Base-by-base conservation (phyloP, 2,797 vertebrate genomes). In the Ispidina picta region DNA sequence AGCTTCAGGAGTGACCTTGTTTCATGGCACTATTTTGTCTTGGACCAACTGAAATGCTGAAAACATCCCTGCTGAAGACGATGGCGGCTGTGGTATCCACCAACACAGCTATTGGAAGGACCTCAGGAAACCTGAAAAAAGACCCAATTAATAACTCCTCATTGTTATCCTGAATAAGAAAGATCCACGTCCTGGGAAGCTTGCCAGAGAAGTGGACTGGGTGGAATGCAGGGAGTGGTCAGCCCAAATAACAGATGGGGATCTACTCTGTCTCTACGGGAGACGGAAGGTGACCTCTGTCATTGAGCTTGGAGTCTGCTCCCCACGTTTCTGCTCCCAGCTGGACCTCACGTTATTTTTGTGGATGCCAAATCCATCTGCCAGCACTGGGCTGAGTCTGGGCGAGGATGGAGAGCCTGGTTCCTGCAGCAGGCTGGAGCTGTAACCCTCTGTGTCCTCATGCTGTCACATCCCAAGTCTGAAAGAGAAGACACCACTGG, bases 181-280 rank as follows among this genome's bases (percentile, higher is more conserved):
- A 95, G 95, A 94, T 93, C 92, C 91, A 63, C 75, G 7, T 95
- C 95, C 95, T 93, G 91, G 91, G 90, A 64, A 95, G 65, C 62
- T 65, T 83, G 94, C 95, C 95, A 96, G 80, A 93, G 51, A 86
- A 93, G 88, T 90, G 92, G 92, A 88, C 89, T 41, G 86, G 75
- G 21, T 96, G 95, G 95, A 96, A 96, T 94, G 92, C 88, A 95
- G 95, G 95, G 95, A 96, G 95, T 88, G 95, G 95, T 95, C 95
- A 94, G 95, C 92, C 95, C 95, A 93, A 95, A 95, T 96, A 95
- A 90, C 95, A 96, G 95, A 95, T 96, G 95, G 95, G 93, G 95
- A 95, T 96, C 89, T 95, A 95, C 91, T 92, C 83, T 94, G 91
- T 96, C 94, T 95, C 94, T 94, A 93, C 1, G 95, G 95, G 95